Base-by-base conservation (phyloP, 2,888 invertebrate species). In the Notocelia uddmanniana region DNA sequence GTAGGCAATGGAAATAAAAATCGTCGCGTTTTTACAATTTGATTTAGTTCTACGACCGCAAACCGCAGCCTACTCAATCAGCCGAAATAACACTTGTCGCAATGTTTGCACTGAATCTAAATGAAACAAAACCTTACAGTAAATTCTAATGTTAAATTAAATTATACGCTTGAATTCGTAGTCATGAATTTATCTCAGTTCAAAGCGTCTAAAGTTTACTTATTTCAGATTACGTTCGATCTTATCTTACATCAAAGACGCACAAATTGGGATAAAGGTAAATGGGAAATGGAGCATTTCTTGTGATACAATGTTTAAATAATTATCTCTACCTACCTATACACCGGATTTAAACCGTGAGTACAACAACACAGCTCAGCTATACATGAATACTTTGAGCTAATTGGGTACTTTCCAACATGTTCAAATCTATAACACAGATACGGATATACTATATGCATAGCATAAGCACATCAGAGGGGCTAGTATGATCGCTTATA, bases 1-100 rank as follows among this genome's bases (percentile, higher is more conserved):
- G 66, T 66, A 71, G 66, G 71, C 23, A 52, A 48, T 41, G 21
- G 62, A 68, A 68, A 68, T 72, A 62, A 55, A 55, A 67, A 72
- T 23, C 18, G 19, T 34, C 23, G 66, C 18, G 15, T 60, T 66
- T 52, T 23, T 57, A 66, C 45, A 62, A 62, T 68, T 67, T 67
- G 15, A 13, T 55, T 48, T 45, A 57, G 26, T 45, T 23, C 23
- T 57, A 31, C 18, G 62, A 62, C 68, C 72, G 48, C 68, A 62
- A 62, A 62, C 67, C 60, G n/a, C 57, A 26, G 21, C 52, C 52
- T 66, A 57, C 67, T 68, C 72, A 68, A 55, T 72, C 37, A 57
- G 37, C 34, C 68, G 37, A 37, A 72, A 72, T 67, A 54, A 48
- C 21, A 59, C 59, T 54, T 37, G 37, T 64, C 31, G 21, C 62